Conservation (phyloP, 2,888 invertebrate genomes). For the Drosophila mercatorum region DNA sequence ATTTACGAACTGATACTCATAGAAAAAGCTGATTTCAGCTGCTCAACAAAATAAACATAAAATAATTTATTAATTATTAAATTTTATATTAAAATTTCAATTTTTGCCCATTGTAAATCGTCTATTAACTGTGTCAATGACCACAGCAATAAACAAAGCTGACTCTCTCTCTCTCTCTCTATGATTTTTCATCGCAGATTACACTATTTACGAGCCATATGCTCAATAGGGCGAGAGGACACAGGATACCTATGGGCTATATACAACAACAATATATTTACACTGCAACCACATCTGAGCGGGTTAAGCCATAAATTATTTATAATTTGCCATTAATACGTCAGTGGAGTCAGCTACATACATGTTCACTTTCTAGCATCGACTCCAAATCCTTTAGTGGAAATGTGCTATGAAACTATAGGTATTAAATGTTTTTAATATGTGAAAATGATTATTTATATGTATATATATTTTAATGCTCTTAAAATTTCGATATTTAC, state of each 20-base stretch:
- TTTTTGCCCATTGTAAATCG: background rate
- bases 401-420: background rate
- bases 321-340: background rate
- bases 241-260: background rate
- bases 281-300: no score
- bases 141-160: slow-evolving; percentile 3
- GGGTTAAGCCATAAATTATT: background rate
- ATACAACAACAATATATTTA: no score
- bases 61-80: no score
- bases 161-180: slow-evolving; percentile 13
- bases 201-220: background rate
- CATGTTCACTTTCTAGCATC: background rate
- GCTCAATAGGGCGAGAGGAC: slow-evolving; percentile 2
- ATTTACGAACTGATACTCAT: no score
- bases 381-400: background rate
- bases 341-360: no score
- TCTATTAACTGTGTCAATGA: background rate
- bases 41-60: no score
- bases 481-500: background rate
- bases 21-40: no score
- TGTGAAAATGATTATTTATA: no score
- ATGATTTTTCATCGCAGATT: slow-evolving; percentile 18
- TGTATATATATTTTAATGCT: background rate
- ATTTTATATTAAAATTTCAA: no score
- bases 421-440: background rate